phyloP scores from a whole-genome alignment of 1,140 invertebrate species.

The Calliphora vicina region DNA sequence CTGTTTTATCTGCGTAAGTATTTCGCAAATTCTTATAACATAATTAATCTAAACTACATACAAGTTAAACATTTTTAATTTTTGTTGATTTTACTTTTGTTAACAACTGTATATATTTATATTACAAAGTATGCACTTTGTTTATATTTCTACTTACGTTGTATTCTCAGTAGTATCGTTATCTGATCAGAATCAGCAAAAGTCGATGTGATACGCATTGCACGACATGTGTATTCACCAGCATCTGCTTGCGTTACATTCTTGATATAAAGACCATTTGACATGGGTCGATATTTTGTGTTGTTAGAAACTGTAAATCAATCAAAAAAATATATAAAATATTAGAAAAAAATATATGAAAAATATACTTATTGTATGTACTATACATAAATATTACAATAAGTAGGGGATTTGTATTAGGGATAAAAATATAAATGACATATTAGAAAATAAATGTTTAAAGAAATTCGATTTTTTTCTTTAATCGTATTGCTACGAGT shows the following conservation, averaged over 20 bases:
- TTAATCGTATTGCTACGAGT: too few relatives aligned
- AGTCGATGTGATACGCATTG: conserved; percentile 64
- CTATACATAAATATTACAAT: too few relatives aligned
- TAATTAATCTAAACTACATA: too few relatives aligned
- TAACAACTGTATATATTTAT: neutral
- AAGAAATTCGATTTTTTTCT: too few relatives aligned
- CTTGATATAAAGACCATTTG: conserved; percentile 65
- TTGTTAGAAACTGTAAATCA: conserved; percentile 52
- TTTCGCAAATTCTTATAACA: too few relatives aligned
- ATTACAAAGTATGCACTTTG: too few relatives aligned
- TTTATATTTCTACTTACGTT: conserved; percentile 64
- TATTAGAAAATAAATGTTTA: too few relatives aligned
- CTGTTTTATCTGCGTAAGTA: too few relatives aligned
- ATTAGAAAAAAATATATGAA: neutral
- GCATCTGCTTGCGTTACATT: conserved; percentile 66
- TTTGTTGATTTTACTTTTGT: neutral
- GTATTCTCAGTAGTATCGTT: conserved; percentile 65
- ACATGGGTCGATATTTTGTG: conserved; percentile 59
- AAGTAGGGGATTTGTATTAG: too few relatives aligned
- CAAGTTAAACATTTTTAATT: neutral
- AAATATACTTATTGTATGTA: too few relatives aligned
- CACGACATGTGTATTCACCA: conserved; percentile 67
- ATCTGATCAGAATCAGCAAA: conserved; percentile 63
- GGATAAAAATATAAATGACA: too few relatives aligned
- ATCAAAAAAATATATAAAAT: conserved; percentile 21